Evolutionary conservation across 1,140 invertebrate genomes (phyloP), one percentile per base, ranked within the genome.

Genomic region (Drosophila kikkawai): DNA sequence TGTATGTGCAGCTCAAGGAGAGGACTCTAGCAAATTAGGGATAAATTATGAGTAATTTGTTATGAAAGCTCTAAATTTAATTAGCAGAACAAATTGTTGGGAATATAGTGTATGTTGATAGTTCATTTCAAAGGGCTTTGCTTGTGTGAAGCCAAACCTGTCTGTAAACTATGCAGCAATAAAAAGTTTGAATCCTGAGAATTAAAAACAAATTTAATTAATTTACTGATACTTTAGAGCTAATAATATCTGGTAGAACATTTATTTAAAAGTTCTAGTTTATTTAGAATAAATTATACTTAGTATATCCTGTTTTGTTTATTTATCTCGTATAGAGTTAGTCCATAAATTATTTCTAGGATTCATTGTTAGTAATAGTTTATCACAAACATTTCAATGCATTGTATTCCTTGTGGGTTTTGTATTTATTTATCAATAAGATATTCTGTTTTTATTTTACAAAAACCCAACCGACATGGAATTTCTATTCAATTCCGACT

Each of bases 11-110:
- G 39, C 29, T 22, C 12, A 22, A 15, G 36, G 45, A 12, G 8
- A 12, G 8, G 26, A 11, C 13, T 11, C 29, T 9, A 36, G 44
- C 36, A 59, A 56, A 55, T 42, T 39, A 39, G 17, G 13, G 4
- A 37, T 32, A 55, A 53, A 37, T 44, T 51, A 53, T 13, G 34
- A 2, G 3, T 44, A 67, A 70, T 41, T 65, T 75, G 47, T 59
- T 56, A 9, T 37, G 19, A 67, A 29, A 70, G 42, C 13, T 37
- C 13, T 11, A 8, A 17, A 44, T 26, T 17, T 29, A 51, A 42
- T 55, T 55, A 55, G 51, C 12, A 13, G 11, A 53, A 13, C 32
- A 36, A 36, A 13, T 36, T 36, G 17, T 19, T 36, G 32, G 1
- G 8, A 53, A 36, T 15, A 5, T 13, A 17, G 12, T 36, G 17